Conservation (phyloP, 2,888 invertebrate genomes). For the Pristionchus exspectatus region DNA sequence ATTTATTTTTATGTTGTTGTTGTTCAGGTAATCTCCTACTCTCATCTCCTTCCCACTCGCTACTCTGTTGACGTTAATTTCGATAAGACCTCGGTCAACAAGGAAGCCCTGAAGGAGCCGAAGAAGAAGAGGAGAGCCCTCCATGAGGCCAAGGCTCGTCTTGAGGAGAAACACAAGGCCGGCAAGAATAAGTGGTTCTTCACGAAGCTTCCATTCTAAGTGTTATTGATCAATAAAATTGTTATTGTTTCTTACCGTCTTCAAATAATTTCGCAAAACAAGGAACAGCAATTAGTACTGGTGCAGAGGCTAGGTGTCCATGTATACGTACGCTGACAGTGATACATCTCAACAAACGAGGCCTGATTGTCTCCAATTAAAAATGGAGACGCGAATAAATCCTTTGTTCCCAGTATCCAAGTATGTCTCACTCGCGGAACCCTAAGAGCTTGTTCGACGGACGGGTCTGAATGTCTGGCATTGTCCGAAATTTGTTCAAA, state of each 20-base stretch:
- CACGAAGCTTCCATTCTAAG: slow-evolving; percentile 79
- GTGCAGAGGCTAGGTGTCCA: no score
- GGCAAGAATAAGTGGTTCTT: slow-evolving; percentile 80
- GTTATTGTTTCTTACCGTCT: background rate
- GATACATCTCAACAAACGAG: no score
- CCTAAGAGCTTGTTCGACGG: no score
- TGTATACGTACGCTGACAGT: no score
- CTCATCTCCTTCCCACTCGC: slow-evolving; percentile 83
- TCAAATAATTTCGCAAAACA: no score
- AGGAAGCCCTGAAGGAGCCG: slow-evolving; percentile 95
- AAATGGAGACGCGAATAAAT: no score
- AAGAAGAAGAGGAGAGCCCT: slow-evolving; percentile 95
- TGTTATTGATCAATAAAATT: slow-evolving; percentile 58
- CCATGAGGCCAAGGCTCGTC: slow-evolving; percentile 94
- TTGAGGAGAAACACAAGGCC: slow-evolving; percentile 86
- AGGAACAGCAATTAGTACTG: no score
- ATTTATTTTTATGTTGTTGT: background rate
- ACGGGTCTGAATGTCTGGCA: no score
- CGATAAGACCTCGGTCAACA: slow-evolving; percentile 88
- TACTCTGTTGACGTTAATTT: slow-evolving; percentile 94
- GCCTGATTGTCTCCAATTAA: no score
- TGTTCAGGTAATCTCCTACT: slow-evolving; percentile 80
- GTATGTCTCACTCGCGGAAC: no score
- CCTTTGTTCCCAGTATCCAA: no score
- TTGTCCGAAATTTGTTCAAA: no score